Base-by-base conservation (phyloP, 2,797 vertebrate genomes). In the Moxostoma hubbsi region DNA sequence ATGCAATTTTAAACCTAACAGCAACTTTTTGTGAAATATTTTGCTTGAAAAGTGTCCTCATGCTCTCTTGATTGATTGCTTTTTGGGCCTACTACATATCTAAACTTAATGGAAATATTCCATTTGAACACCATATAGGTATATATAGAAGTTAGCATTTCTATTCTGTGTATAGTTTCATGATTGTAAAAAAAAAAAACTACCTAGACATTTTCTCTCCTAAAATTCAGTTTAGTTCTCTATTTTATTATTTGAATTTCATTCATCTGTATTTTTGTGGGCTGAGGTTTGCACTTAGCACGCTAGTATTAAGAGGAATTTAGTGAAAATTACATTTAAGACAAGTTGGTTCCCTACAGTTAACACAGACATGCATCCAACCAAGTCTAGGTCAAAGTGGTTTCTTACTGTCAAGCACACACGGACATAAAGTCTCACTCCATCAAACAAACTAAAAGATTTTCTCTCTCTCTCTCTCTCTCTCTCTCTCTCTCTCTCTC, bases 371-470 rank as follows among this genome's bases (percentile, higher is more conserved):
- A 18, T 78, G 46, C 36, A 36, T 36, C 36, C 36, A 36, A 36
- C 36, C 84, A 75, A 66, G 80, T 81, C 51, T 67, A 67, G 73
- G 15, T 72, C 54, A 54, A 72, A 92, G 89, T 90, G 84, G 87
- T 89, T 88, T 90, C 89, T 88, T 88, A 81, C 59, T 47, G 61
- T 88, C 82, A 85, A 87, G 85, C 87, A 84, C 84, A 81, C 64
- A 79, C 66, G 50, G 63, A 36, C 64, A 70, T 49, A 74, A 57
- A 64, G 87, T 63, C 15, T 53, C 49, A 12, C 43, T 45, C 59
- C 36, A 36, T 18, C 67, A 59, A 18, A 62, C 55, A 62, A 9
- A 1, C 15, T 50, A 36, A 36, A 7, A 57, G 18, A 77, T 24
- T 15, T 49, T 36, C 36, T 69, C 43, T 69, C 7, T 9, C 12